phyloP scores from a whole-genome alignment of 2,888 invertebrate species.

The Philereme transversata region DNA sequence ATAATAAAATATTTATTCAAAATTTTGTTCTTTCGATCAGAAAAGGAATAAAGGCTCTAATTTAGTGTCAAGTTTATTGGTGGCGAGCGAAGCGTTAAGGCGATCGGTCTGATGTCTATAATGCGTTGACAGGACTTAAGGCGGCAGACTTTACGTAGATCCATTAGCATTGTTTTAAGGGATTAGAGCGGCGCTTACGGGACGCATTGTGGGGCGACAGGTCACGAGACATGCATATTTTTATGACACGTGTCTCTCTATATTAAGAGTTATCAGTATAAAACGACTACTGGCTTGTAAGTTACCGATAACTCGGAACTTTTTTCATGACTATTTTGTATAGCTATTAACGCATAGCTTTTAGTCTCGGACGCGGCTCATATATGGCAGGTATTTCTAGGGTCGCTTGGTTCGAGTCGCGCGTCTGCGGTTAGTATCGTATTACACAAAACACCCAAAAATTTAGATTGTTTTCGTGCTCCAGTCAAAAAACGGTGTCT shows the following conservation, averaged over 20 bases:
- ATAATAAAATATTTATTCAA: conserved; percentile 81
- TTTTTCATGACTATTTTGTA: conserved; percentile 42
- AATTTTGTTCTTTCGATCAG: conserved; percentile 70
- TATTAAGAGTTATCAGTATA: conserved; percentile 67
- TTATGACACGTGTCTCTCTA: conserved; percentile 76
- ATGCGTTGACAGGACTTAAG: conserved; percentile 75
- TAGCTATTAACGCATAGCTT: conserved; percentile 38
- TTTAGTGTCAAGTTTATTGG: conserved; percentile 81
- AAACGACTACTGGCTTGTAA: conserved; percentile 73
- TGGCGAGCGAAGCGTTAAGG: conserved; percentile 78
- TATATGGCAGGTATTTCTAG: conserved; percentile 51
- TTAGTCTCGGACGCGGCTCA: conserved; percentile 35
- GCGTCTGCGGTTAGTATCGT: conserved; percentile 66
- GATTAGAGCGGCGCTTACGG: conserved; percentile 77
- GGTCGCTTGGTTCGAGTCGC: conserved; percentile 46
- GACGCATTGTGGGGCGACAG: conserved; percentile 60
- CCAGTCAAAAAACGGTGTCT: conserved; percentile 74
- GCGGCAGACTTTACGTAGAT: conserved; percentile 73
- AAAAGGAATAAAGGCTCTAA: conserved; percentile 76
- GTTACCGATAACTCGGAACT: conserved; percentile 55
- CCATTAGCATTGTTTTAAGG: conserved; percentile 84
- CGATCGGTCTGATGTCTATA: conserved; percentile 67
- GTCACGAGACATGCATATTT: conserved; percentile 75
- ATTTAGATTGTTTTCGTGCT: conserved; percentile 70
- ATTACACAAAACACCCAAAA: conserved; percentile 75